These are phyloP conservation scores for Cisticola juncidis DNA, from an alignment of 2,113 vertebrate species.

Conservation along the genomic window DNA sequence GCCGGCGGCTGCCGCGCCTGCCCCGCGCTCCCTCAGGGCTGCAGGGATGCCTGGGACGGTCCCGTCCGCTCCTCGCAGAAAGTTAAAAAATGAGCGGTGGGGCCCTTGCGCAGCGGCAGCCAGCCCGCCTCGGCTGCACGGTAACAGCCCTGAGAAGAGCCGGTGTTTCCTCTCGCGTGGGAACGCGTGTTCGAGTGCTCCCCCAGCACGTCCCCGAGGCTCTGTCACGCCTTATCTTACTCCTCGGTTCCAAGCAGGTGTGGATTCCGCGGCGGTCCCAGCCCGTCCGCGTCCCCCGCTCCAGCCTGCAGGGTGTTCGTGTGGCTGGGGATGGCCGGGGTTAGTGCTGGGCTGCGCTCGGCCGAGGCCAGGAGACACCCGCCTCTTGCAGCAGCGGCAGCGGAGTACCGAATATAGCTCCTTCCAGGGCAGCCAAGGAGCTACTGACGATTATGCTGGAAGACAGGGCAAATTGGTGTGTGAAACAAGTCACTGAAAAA, in stretches of 20 bases:
- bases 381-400: not conserved
- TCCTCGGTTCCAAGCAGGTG: not conserved
- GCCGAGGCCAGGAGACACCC: not conserved
- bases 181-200: not conserved
- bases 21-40: not conserved
- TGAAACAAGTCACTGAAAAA: not conserved
- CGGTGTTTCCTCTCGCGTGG: not conserved
- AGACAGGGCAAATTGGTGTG: not conserved
- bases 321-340: not conserved
- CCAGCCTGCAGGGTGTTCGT: fast-evolving
- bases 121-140: not conserved
- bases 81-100: not conserved
- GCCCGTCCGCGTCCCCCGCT: not conserved
- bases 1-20: not conserved
- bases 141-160: not conserved
- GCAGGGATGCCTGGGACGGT: not conserved
- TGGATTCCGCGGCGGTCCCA: fast-evolving
- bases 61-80: not conserved
- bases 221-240: not conserved
- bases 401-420: fast-evolving
- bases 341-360: not conserved
- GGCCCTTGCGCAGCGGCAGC: not conserved
- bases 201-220: fast-evolving
- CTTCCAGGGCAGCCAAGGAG: not conserved
- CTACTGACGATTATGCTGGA: not conserved